Conservation (phyloP, 2,888 invertebrate genomes). For the Lottia scabra region DNA sequence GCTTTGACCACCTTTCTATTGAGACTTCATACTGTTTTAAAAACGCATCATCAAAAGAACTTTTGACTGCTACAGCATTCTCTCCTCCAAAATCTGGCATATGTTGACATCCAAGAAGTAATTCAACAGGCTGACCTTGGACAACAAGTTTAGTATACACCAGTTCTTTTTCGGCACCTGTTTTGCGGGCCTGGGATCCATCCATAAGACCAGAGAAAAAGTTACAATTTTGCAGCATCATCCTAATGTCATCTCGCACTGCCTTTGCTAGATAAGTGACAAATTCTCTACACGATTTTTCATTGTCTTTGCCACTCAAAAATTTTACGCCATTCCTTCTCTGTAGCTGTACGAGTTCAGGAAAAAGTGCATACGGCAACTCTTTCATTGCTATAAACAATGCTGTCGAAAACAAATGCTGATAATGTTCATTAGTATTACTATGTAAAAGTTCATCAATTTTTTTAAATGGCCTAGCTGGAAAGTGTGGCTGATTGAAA, state of each 20-base stretch:
- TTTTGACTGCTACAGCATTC: background rate
- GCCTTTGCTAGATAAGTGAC: constrained; percentile 5
- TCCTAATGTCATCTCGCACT: background rate
- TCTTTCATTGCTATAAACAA: background rate
- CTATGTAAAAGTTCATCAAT: background rate
- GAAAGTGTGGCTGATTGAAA: no score
- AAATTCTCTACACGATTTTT: constrained; percentile 10
- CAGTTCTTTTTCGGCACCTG: constrained; percentile 12
- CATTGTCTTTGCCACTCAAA: constrained; percentile 11
- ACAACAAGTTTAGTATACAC: constrained; percentile 16
- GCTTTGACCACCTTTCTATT: background rate
- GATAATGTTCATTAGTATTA: background rate
- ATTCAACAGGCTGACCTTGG: constrained; percentile 7
- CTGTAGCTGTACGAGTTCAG: constrained; percentile 1
- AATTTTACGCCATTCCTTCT: constrained; percentile 11
- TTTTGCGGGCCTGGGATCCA: constrained; percentile 16
- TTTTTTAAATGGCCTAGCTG: no score
- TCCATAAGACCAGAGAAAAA: constrained; percentile 12
- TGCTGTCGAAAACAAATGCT: background rate
- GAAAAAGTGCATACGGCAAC: background rate
- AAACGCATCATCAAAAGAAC: constrained; percentile 9
- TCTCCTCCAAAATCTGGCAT: constrained; percentile 14
- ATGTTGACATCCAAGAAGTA: constrained; percentile 3
- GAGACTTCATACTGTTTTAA: constrained; percentile 1
- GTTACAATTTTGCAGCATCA: background rate